Evolutionary conservation across 2,888 invertebrate genomes (phyloP).

Genomic region (Drepanosiphum platanoidis): DNA sequence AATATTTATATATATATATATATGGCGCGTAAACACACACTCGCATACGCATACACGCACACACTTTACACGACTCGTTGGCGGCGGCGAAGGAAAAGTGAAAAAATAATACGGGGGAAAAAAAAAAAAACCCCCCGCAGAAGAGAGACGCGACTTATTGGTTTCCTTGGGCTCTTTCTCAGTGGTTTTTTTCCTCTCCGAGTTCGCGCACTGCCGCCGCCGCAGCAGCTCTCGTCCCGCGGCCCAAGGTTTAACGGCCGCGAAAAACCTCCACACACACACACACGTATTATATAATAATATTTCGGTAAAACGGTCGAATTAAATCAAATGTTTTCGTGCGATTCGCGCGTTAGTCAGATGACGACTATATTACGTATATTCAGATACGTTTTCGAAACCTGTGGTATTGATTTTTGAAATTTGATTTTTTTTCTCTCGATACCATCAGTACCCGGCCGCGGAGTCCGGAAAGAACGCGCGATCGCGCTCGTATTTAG

Average conservation of each 20-base stretch:
- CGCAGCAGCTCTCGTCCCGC: too few species aligned
- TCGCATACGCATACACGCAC: not conserved
- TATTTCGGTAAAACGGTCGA: not conserved
- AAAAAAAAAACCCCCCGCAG: not conserved
- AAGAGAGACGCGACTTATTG: constrained; percentile 45
- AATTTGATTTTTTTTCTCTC: too few species aligned
- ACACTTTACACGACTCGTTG: not conserved
- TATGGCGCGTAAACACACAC: not conserved
- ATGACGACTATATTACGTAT: too few species aligned
- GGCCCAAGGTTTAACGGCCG: constrained; percentile 16
- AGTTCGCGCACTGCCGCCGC: too few species aligned
- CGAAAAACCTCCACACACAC: not conserved
- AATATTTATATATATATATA: not conserved
- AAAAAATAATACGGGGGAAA: not conserved
- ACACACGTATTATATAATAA: too few species aligned
- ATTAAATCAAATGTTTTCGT: too few species aligned
- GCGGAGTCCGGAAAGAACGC: too few species aligned
- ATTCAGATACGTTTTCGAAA: too few species aligned
- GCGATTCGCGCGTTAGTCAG: too few species aligned
- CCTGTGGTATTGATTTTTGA: too few species aligned
- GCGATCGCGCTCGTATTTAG: too few species aligned
- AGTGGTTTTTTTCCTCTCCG: not conserved
- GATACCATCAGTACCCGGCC: too few species aligned
- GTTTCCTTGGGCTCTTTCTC: constrained; percentile 27
- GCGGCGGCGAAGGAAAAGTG: not conserved